phyloP scores from a whole-genome alignment of 2,797 vertebrate species.

The Amphiprion clarkii region DNA sequence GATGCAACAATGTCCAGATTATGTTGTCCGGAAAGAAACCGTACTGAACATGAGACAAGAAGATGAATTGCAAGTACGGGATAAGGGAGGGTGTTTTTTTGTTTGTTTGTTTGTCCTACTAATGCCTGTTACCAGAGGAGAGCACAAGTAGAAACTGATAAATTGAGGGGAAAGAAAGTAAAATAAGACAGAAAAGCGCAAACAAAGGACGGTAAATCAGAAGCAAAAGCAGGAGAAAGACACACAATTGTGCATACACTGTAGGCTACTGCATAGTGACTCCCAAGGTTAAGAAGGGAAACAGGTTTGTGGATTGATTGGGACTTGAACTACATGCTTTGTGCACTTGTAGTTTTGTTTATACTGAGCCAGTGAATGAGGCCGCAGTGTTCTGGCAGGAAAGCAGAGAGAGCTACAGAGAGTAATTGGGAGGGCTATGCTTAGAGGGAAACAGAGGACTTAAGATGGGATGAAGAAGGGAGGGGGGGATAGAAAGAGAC shows the following conservation, averaged over 20 bases:
- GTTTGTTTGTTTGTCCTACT: conserved; percentile 36
- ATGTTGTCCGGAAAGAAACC: conserved; percentile 57
- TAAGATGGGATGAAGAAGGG: conserved; percentile 58
- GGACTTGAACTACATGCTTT: conserved; percentile 73
- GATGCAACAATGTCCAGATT: conserved; percentile 67
- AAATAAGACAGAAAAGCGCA: not conserved
- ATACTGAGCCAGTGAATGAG: conserved; percentile 67
- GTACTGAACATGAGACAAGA: conserved; percentile 33
- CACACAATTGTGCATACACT: conserved; percentile 22
- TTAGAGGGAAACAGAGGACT: conserved; percentile 61
- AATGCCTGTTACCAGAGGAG: conserved; percentile 19
- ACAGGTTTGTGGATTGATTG: conserved; percentile 61
- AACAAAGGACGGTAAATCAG: conserved; percentile 1
- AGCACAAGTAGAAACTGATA: conserved; percentile 4
- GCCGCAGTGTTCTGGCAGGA: conserved; percentile 68
- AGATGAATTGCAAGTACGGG: conserved; percentile 36
- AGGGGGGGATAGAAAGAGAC: conserved; percentile 19
- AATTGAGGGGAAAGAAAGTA: not conserved
- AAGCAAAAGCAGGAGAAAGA: conserved; percentile 9
- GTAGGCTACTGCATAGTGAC: conserved; percentile 33
- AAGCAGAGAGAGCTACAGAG: conserved; percentile 58
- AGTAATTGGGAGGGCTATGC: conserved; percentile 71
- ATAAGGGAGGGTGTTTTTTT: not conserved
- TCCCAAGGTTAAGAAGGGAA: conserved; percentile 47
- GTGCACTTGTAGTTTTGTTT: conserved; percentile 69